These are phyloP conservation scores for Drosophila setifemur DNA, from an alignment of 1,140 invertebrate genomes.

Conservation along the genomic window DNA sequence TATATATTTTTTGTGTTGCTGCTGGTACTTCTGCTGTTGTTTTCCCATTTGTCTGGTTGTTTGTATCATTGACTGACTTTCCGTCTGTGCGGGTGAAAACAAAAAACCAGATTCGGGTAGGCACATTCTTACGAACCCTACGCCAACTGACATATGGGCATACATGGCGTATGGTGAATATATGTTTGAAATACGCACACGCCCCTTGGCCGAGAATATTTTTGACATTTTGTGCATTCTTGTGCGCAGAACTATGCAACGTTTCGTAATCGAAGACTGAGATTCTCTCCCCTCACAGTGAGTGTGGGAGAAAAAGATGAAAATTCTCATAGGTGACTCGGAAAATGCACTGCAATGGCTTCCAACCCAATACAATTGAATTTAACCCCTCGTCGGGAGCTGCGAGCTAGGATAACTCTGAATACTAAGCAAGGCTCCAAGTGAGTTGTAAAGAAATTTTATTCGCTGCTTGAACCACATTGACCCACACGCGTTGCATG, in stretches of 20 bases:
- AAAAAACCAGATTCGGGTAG: constrained; percentile 1
- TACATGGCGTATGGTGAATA: too few species aligned
- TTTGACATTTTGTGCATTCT: constrained; percentile 63
- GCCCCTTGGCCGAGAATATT: constrained; percentile 41
- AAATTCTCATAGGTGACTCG: constrained; percentile 6
- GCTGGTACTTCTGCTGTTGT: constrained; percentile 6
- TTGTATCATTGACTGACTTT: constrained; percentile 29
- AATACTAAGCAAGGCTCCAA: constrained; percentile 21
- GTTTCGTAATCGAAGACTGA: constrained; percentile 55
- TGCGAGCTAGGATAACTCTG: constrained; percentile 2
- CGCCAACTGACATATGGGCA: not conserved
- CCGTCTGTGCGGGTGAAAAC: constrained; percentile 6
- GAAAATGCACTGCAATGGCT: constrained; percentile 17
- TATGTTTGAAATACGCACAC: constrained; percentile 7
- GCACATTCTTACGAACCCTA: not conserved
- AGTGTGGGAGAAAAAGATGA: constrained; percentile 1
- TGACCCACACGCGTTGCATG: constrained; percentile 20
- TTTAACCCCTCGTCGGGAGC: not conserved
- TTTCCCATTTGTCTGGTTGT: constrained; percentile 8
- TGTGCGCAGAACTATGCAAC: constrained; percentile 51
- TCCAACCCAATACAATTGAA: constrained; percentile 2
- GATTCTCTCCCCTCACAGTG: constrained; percentile 31
- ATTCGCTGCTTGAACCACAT: constrained; percentile 21
- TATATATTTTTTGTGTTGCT: too few species aligned
- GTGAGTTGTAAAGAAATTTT: constrained; percentile 35